A percentile compares a stretch with the other conserved stretches of the same genome.
Conservation (phyloP, 2,797 vertebrate species). For the Hyperoplus immaculatus region DNA sequence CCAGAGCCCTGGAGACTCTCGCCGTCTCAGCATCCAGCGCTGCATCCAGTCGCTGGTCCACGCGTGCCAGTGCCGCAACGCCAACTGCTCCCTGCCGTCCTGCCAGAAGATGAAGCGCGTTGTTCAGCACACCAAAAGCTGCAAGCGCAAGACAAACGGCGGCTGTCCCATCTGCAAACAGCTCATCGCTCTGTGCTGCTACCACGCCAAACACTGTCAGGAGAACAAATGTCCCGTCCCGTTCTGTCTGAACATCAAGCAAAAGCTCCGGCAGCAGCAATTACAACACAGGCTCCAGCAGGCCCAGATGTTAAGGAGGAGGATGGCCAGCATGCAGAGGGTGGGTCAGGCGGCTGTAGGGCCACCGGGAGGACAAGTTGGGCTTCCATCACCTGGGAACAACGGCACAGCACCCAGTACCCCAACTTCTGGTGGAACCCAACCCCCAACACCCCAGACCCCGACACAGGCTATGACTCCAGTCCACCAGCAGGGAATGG, state of each 20-base stretch:
- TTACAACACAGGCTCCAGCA: constrained; percentile 97
- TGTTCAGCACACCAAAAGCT: constrained; percentile 98
- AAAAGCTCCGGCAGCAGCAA: constrained; percentile 97
- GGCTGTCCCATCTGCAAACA: constrained; percentile 99
- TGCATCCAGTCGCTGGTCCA: constrained; percentile 99
- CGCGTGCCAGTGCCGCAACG: constrained; percentile 98
- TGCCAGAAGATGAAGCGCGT: constrained; percentile 99
- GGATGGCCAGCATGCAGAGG: constrained; percentile 99
- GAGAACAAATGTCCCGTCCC: constrained; percentile 99
- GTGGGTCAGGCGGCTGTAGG: constrained; percentile 85
- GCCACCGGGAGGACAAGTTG: constrained; percentile 85
- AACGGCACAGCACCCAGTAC: constrained; percentile 83
- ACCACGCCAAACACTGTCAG: constrained; percentile 99
- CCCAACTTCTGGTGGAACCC: constrained; percentile 92
- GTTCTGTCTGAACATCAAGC: constrained; percentile 99
- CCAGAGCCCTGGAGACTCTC: constrained; percentile 96
- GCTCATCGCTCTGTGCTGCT: constrained; percentile 98
- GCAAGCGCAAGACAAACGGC: constrained; percentile 97
- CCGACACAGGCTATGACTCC: constrained; percentile 84
- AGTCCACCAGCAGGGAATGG: constrained; percentile 75
- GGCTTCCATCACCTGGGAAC: constrained; percentile 86
- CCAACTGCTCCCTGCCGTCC: constrained; percentile 97
- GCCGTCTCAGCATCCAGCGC: constrained; percentile 97
- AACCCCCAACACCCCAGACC: constrained; percentile 93
- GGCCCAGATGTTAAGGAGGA: constrained; percentile 95